Base-by-base conservation (phyloP, 2,888 invertebrate genomes). In the Sarcophaga subvicina region DNA sequence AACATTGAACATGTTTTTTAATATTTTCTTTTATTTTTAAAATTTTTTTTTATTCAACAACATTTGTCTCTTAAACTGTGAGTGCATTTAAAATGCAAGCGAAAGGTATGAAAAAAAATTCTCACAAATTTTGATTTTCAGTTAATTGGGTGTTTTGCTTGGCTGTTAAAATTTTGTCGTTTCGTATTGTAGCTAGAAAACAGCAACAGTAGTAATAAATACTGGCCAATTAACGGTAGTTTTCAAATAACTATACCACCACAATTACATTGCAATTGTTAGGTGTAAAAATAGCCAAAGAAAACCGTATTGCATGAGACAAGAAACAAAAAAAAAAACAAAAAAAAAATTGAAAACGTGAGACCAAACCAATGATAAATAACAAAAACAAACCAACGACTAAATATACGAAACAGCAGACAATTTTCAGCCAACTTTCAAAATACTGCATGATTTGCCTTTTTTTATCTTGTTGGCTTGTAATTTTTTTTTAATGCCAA, bases 211-310 rank as follows among this genome's bases (percentile, higher is more conserved):
- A 63, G 63, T 37, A 78, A 47, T n/a, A 78, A 69, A 82, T 75
- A 70, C 80, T 84, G 81, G 75, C 75, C 84, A 87, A 87, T 87
- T 87, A 87, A 87, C 86, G 86, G 86, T 87, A 79, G 86, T 84
- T 84, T 83, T 77, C 70, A 70, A 78, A 64, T 75, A 70, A 63
- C 47, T 62, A 5, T 20, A 27, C 17, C 4, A 25, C 8, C 17
- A 6, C 20, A 25, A 14, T 54, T 22, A 14, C 54, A 54, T 54
- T 59, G 76, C 45, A 64, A 59, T 59, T 64, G 47, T 77, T 76
- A 60, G 71, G 4, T 67, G 66, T 27, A 60, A 45, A 77, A 64
- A 64, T 54, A 77, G 66, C 47, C 27, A 14, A 49, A 22, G 54
- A 17, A 69, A 69, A 49, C n/a, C 76, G 70, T 49, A 70, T 17